A percentile compares a stretch with the other conserved stretches of the same genome.
Evolutionary conservation across 2,797 vertebrate species (phyloP).

Genomic region (Salmo trutta): DNA sequence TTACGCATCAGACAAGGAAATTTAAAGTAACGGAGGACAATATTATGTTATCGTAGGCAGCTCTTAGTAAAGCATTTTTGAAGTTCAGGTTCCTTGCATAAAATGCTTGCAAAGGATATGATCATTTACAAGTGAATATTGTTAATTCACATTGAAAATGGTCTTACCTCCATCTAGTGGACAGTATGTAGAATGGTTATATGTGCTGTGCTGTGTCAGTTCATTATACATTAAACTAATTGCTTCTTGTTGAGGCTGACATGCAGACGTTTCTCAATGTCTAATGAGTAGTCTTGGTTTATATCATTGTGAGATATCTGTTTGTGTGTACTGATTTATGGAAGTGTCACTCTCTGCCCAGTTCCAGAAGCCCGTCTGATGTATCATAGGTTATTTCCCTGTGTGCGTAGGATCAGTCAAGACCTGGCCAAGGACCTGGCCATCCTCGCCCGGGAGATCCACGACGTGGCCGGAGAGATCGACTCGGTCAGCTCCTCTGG

Average conservation of each 20-base stretch:
- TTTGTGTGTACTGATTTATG: constrained; percentile 31
- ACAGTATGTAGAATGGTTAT: not conserved
- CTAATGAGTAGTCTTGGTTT: not conserved
- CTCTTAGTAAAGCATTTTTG: too few relatives aligned
- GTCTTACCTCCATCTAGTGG: constrained; percentile 1
- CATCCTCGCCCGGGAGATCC: constrained; percentile 98
- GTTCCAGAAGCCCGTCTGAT: constrained; percentile 74
- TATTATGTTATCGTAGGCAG: too few relatives aligned
- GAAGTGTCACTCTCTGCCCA: constrained; percentile 37
- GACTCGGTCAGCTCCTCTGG: constrained; percentile 98
- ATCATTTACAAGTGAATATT: too few relatives aligned
- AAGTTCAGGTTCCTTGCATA: too few relatives aligned
- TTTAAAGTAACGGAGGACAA: too few relatives aligned
- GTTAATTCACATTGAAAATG: not conserved
- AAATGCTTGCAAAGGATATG: too few relatives aligned
- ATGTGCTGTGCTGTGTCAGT: constrained; percentile 39
- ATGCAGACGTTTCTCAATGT: too few relatives aligned
- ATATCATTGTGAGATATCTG: not conserved
- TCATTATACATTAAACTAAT: too few relatives aligned
- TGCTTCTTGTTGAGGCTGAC: too few relatives aligned
- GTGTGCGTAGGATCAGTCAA: constrained; percentile 98
- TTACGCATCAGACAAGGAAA: too few relatives aligned
- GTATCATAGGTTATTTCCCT: constrained; percentile 85
- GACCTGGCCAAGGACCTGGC: constrained; percentile 92
- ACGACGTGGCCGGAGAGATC: constrained; percentile 99